Conservation (phyloP, 2,888 invertebrate genomes). For the Selenia dentaria region DNA sequence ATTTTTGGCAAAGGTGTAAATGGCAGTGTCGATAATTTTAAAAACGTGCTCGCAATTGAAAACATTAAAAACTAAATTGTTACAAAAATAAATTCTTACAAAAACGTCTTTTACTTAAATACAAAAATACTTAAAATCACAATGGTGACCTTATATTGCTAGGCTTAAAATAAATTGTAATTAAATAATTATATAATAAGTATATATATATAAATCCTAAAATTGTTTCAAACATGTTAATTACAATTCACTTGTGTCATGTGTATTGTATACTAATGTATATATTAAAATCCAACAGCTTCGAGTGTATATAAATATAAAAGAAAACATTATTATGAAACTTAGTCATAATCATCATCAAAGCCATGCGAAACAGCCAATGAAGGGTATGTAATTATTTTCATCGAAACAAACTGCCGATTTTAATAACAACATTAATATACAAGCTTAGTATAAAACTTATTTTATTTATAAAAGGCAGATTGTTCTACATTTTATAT, state of each 20-base stretch:
- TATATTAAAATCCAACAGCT: neutral
- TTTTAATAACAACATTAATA: neutral
- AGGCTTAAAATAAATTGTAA: slow-evolving; percentile 43
- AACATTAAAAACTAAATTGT: slow-evolving; percentile 51
- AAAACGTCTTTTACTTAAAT: slow-evolving; percentile 36
- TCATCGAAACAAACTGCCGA: neutral
- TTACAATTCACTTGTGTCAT: neutral
- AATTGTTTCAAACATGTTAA: neutral
- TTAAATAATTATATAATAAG: slow-evolving; percentile 28
- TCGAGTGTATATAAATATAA: neutral
- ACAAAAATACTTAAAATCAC: slow-evolving; percentile 71
- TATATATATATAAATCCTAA: slow-evolving; percentile 1
- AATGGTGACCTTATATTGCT: slow-evolving; percentile 65
- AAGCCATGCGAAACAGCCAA: too few relatives aligned
- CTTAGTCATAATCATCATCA: too few relatives aligned
- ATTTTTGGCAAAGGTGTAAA: slow-evolving; percentile 31
- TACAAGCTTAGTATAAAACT: slow-evolving; percentile 1
- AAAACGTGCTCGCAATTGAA: slow-evolving; percentile 39
- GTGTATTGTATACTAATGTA: neutral
- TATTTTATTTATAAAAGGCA: slow-evolving; percentile 18
- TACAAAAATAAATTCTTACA: slow-evolving; percentile 76
- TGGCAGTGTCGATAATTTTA: slow-evolving; percentile 63
- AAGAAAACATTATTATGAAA: neutral
- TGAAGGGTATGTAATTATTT: slow-evolving; percentile 3
- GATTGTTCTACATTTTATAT: slow-evolving; percentile 20